These are phyloP conservation scores for Champsocephalus gunnari DNA, from an alignment of 2,797 vertebrate species.

Conservation along the genomic window DNA sequence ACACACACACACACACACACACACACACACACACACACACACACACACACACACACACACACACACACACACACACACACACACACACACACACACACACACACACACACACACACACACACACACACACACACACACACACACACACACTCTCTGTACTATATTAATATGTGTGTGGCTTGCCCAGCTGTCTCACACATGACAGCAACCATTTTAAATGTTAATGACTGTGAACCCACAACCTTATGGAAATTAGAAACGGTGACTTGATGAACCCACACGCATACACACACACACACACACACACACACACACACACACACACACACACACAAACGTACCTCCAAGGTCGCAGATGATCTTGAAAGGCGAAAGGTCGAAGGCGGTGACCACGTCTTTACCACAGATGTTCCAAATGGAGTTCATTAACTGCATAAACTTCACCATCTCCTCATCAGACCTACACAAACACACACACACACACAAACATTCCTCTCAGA, in stretches of 20 bases:
- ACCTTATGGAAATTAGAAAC: constrained; percentile 58
- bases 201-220: constrained; percentile 57
- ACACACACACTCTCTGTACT: neutral
- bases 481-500: constrained; percentile 15
- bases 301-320: no score
- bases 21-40: neutral
- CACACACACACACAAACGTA: constrained; percentile 60
- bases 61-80: no score
- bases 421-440: constrained; percentile 89
- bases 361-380: constrained; percentile 85
- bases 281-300: constrained; percentile 21
- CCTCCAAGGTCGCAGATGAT: constrained; percentile 88
- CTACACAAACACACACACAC: constrained; percentile 72
- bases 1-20: no score
- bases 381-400: constrained; percentile 81
- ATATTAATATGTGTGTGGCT: constrained; percentile 20
- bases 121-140: neutral
- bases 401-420: constrained; percentile 91
- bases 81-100: no score
- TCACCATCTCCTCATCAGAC: constrained; percentile 89
- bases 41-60: neutral
- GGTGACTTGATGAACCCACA: constrained; percentile 14
- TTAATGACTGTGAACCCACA: constrained; percentile 59
- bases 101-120: no score
- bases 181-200: constrained; percentile 54